Base-by-base conservation (phyloP, 2,888 invertebrate species). In the Rapana venosa region DNA sequence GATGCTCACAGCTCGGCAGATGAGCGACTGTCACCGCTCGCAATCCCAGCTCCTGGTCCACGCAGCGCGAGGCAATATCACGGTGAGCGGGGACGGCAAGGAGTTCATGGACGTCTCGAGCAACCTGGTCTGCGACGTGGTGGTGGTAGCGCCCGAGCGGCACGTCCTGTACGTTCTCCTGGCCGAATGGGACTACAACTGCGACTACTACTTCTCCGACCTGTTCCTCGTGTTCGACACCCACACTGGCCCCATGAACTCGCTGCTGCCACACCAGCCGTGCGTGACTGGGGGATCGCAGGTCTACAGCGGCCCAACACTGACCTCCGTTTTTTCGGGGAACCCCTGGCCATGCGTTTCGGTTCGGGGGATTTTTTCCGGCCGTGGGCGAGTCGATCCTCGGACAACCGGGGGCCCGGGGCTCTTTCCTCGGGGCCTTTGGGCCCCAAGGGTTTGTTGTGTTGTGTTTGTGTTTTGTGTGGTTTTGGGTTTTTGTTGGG, bases 181-280 rank as follows among this genome's bases (percentile, higher is more conserved):
- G 79, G 35, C 13, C 15, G 32, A 20, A 17, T 79, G 79, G 79
- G 79, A 32, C 17, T 79, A 79, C 79, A 32, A 79, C 17, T 79
- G 79, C 20, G 79, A 79, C 32, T 79, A 35, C 79, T 79, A 79
- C 22, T 79, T 79, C 79, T 79, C 32, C 6, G 79, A 79, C 35
- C 17, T 79, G 17, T 35, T 79, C 22, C 32, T 79, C 5, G 79
- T 79, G 32, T 79, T 35, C 15, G 79, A 79, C 22, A 20, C 79
- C 35, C 30, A 26, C 35, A 35, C 79, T 1, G 79, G 79, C 22
- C 32, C 79, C 35, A 35, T 79, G 79, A 35, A 35, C 20, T 79
- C 79, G 32, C 35, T 79, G 79, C 79, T 79, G 1, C 79, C 79
- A 17, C 22, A 35, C 22, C 13, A 13, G 32, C 79, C 32, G 32